Base-by-base conservation (phyloP, 2,888 invertebrate species). In the Papilio elwesi region DNA sequence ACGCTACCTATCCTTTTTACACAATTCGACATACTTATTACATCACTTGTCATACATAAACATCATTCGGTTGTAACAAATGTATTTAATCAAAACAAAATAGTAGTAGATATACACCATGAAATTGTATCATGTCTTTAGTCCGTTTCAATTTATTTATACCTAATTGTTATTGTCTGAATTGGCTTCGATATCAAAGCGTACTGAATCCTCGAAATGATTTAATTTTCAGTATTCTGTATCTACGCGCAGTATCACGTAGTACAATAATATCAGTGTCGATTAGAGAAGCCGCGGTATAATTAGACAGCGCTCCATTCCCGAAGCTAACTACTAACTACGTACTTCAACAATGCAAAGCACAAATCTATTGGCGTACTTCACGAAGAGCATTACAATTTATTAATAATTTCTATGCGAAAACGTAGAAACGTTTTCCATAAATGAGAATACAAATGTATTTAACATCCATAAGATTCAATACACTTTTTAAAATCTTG, bases 281-380 rank as follows among this genome's bases (percentile, higher is more conserved):
- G n/a, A 63, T 43, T 62, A 43, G 15, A 63, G 15, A 64, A n/a
- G 48, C 15, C 5, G 64, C 26, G 48, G 26, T 26, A 26, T 49
- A 64, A 64, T 49, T 64, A 64, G 48, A 49, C 64, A 47, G 43
- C 38, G 43, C 49, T 64, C 48, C 13, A 64, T 49, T 12, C 49
- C 26, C 64, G n/a, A 11, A 26, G 62, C 16, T 26, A 48, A 64
- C 49, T 49, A 16, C 64, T 64, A 64, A 64, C 49, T 49, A 51
- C 48, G 12, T 48, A 64, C 64, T 64, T 64, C 48, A 64, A 64
- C 48, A 64, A 64, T 64, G 15, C 63, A 13, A 48, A 48, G 16
- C 26, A 49, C 48, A 26, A 64, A 64, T 64, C 49, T 16, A 11
- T 26, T 63, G 11, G 11, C 48, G 26, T 36, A 16, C 16, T 57